A percentile compares a stretch with the other conserved stretches of the same genome.
These are phyloP conservation scores for Lampris megalopsis DNA, from an alignment of 2,113 vertebrate genomes.

Conservation along the genomic window DNA sequence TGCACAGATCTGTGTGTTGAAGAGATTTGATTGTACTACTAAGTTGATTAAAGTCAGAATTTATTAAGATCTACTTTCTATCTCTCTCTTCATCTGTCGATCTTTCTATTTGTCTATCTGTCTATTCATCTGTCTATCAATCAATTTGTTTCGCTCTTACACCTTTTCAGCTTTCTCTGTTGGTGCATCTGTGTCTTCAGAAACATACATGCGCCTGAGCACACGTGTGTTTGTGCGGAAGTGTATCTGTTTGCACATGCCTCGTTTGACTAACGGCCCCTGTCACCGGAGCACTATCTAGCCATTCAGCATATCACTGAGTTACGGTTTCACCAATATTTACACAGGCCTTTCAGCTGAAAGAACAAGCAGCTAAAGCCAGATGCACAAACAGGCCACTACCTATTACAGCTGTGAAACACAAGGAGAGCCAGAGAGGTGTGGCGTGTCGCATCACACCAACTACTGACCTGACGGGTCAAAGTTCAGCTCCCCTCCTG, in stretches of 20 bases:
- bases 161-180: not conserved
- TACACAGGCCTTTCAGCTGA: slow-evolving; percentile 58
- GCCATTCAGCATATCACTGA: slow-evolving; percentile 50
- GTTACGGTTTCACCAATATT: slow-evolving; percentile 69
- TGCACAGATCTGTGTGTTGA: not conserved
- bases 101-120: too few species aligned
- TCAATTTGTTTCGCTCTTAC: not conserved
- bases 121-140: too few species aligned
- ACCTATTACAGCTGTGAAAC: slow-evolving; percentile 54
- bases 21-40: too few species aligned
- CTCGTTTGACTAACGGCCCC: slow-evolving; percentile 46
- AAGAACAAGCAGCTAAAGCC: slow-evolving; percentile 10
- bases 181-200: not conserved
- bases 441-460: slow-evolving; percentile 3
- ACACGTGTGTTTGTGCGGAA: slow-evolving; percentile 34
- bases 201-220: slow-evolving; percentile 4
- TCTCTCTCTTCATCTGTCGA: too few species aligned
- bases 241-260: slow-evolving; percentile 38
- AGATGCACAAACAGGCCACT: slow-evolving; percentile 44
- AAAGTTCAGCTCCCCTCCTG: not conserved
- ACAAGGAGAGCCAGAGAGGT: slow-evolving; percentile 32
- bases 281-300: slow-evolving; percentile 47
- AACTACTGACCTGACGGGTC: slow-evolving; percentile 3
- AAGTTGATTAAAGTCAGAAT: too few species aligned
- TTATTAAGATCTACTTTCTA: too few species aligned